Conservation (phyloP, 2,888 invertebrate species). For the Drosophila antonietae region DNA sequence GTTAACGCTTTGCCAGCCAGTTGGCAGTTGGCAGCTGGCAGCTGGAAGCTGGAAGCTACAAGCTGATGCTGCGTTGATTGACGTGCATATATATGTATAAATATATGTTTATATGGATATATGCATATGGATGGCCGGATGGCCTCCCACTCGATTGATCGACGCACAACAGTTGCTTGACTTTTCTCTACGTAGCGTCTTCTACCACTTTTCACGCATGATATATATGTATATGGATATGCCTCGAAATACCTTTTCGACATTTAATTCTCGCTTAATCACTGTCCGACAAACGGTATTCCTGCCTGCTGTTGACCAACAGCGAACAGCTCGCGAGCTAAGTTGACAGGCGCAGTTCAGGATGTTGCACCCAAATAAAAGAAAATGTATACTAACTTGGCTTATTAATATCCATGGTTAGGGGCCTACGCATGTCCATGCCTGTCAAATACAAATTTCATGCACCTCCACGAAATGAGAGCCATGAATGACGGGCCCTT, state of each 20-base stretch:
- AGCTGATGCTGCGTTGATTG: conserved; percentile 76
- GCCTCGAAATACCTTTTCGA: conserved; percentile 35
- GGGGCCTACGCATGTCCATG: conserved; percentile 51
- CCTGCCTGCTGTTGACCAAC: conserved; percentile 57
- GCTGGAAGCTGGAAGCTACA: conserved; percentile 65
- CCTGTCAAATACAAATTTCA: conserved; percentile 79
- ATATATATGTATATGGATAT: background rate
- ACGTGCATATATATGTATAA: conserved; percentile 48
- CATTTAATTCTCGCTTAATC: conserved; percentile 79
- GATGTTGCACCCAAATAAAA: conserved; percentile 22
- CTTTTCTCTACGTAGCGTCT: background rate
- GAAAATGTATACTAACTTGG: conserved; percentile 49
- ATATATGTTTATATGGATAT: background rate
- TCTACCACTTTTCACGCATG: conserved; percentile 50
- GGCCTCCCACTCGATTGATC: conserved; percentile 3
- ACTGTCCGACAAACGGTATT: conserved; percentile 70
- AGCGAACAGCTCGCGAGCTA: conserved; percentile 39
- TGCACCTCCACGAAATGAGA: conserved; percentile 35
- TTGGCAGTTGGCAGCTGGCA: conserved; percentile 32
- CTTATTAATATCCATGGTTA: conserved; percentile 65
- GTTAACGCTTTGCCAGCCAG: conserved; percentile 68
- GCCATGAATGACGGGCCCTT: conserved; percentile 2
- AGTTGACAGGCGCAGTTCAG: conserved; percentile 69
- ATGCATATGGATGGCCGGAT: background rate
- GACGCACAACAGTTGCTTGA: conserved; percentile 22